These are phyloP conservation scores for Pimpla rufipes DNA, from an alignment of 2,888 invertebrate species.

Conservation along the genomic window DNA sequence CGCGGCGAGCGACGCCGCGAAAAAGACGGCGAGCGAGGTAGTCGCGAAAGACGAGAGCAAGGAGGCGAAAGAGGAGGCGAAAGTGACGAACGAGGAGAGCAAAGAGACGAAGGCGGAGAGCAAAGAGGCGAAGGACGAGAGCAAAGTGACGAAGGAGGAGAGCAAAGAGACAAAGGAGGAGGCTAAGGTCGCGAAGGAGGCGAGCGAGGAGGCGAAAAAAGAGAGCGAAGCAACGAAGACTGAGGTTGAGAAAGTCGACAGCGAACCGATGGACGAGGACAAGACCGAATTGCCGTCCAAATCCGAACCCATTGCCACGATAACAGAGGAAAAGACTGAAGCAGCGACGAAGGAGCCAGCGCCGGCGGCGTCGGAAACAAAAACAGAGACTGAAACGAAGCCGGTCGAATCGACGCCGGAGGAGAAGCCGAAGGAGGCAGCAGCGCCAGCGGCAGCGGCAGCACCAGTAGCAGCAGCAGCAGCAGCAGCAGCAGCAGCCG, in stretches of 20 bases:
- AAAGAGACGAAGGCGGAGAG: conserved; percentile 58
- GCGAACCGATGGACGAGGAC: conserved; percentile 66
- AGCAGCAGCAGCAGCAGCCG: conserved; percentile 7
- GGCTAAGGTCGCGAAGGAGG: conserved; percentile 55
- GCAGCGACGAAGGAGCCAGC: conserved; percentile 65
- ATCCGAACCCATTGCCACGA: conserved; percentile 58
- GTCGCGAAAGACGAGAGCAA: conserved; percentile 56
- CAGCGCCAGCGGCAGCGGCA: conserved; percentile 1
- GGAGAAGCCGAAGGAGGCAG: conserved; percentile 73
- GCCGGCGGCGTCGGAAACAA: conserved; percentile 63
- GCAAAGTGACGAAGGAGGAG: conserved; percentile 59
- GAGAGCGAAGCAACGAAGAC: conserved; percentile 59
- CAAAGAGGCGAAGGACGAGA: conserved; percentile 53
- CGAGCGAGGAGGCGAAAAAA: conserved; percentile 59
- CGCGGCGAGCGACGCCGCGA: conserved; percentile 52
- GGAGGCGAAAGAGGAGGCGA: conserved; percentile 47
- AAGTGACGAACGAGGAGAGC: conserved; percentile 10
- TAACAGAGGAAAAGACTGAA: conserved; percentile 76
- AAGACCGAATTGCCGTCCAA: conserved; percentile 63
- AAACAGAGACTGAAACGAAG: conserved; percentile 63
- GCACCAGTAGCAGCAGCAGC: conserved; percentile 13
- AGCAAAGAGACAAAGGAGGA: conserved; percentile 55
- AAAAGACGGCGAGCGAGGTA: conserved; percentile 58
- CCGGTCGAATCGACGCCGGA: conserved; percentile 51
- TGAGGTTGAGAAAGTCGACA: conserved; percentile 52